Conservation (phyloP, 2,797 vertebrate genomes). For the Poecilia picta region DNA sequence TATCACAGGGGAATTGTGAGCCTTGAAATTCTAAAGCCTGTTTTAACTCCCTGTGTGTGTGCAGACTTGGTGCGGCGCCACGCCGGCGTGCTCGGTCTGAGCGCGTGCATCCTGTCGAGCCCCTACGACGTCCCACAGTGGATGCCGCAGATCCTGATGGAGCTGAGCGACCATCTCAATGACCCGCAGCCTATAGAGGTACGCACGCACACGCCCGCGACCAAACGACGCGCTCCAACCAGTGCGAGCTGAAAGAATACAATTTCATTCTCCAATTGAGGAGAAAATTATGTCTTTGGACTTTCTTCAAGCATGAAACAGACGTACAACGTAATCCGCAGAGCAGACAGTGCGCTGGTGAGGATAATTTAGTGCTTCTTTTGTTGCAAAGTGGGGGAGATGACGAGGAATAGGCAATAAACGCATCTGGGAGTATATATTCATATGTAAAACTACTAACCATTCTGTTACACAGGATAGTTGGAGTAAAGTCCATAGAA, state of each 20-base stretch:
- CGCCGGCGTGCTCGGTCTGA: conserved; percentile 94
- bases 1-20: conserved; percentile 55
- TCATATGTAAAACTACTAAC: conserved; percentile 19
- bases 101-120: conserved; percentile 95
- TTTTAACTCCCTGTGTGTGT: conserved; percentile 38
- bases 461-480: conserved; percentile 8
- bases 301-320: conserved; percentile 65
- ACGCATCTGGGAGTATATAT: conserved; percentile 35
- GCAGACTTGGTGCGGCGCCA: conserved; percentile 93
- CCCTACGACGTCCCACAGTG: conserved; percentile 96
- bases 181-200: conserved; percentile 99
- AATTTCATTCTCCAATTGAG: conserved; percentile 79
- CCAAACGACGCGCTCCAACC: conserved; percentile 41
- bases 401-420: conserved; percentile 41
- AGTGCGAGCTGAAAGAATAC: conserved; percentile 60
- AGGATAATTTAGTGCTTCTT: conserved; percentile 54
- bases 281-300: conserved; percentile 75
- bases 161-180: conserved; percentile 95
- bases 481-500: neutral
- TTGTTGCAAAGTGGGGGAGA: conserved; percentile 56
- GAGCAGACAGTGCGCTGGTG: conserved; percentile 64
- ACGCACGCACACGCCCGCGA: conserved; percentile 15
- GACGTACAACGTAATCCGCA: conserved; percentile 63
- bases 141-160: conserved; percentile 99
- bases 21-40: conserved; percentile 59